A percentile compares a stretch with the other conserved stretches of the same genome.
Evolutionary conservation across 1,140 invertebrate genomes (phyloP).

Genomic region (Hylaeus anthracinus): DNA sequence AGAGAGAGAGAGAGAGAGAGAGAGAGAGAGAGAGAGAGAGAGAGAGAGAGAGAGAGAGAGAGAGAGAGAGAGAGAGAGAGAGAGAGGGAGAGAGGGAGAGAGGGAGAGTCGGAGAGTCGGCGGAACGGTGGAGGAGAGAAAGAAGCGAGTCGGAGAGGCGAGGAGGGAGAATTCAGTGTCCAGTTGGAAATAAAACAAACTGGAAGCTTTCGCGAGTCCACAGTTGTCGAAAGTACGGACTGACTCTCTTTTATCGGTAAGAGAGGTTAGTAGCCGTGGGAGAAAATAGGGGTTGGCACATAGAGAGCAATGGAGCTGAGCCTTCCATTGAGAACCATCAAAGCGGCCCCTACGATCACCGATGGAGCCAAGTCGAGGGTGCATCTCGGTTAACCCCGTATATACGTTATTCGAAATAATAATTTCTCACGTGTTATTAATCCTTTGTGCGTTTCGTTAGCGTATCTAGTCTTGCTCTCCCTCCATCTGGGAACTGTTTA

Average conservation of each 20-base stretch:
- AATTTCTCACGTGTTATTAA: conserved; percentile 37
- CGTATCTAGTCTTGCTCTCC: background rate
- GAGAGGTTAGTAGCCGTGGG: conserved; percentile 6
- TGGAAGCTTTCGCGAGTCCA: background rate
- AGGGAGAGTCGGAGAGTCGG: background rate
- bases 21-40: background rate
- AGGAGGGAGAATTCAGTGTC: background rate
- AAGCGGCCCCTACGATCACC: conserved; percentile 22
- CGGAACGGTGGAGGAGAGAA: too few species aligned
- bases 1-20: background rate
- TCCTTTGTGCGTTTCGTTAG: background rate
- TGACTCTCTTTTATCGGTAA: background rate
- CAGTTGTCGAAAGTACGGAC: background rate
- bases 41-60: background rate
- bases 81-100: background rate
- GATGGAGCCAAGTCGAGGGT: conserved; percentile 26
- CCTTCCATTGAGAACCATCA: conserved; percentile 30
- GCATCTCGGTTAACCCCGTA: conserved; percentile 23
- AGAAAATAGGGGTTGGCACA: conserved; percentile 26
- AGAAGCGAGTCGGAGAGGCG: too few species aligned
- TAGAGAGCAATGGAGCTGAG: conserved; percentile 14
- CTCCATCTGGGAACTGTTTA: too few species aligned
- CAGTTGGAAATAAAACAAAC: background rate
- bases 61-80: background rate
- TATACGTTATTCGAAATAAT: conserved; percentile 23